Conservation (phyloP, 2,797 vertebrate genomes). For the Ctenopoma multispine region DNA sequence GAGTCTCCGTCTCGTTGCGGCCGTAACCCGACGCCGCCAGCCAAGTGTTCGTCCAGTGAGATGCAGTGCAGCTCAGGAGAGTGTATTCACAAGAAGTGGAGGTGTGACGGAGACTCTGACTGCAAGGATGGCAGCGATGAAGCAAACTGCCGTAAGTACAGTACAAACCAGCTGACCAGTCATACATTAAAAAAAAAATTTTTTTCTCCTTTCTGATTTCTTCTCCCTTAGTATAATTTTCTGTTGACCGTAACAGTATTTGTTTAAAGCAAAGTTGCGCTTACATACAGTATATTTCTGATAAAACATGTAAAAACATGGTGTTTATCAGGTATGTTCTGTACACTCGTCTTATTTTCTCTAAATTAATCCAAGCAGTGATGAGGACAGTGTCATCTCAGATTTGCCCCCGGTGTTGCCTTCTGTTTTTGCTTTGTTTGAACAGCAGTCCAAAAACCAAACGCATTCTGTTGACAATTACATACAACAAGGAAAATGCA, state of each 20-base stretch:
- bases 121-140: constrained; percentile 98
- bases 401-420: neutral
- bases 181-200: no score
- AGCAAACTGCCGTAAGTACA: constrained; percentile 93
- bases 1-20: constrained; percentile 92
- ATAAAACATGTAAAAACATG: neutral
- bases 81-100: constrained; percentile 96
- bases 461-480: no score
- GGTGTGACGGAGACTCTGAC: constrained; percentile 95
- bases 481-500: no score
- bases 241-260: neutral
- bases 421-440: neutral
- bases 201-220: no score
- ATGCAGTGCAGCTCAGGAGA: constrained; percentile 93
- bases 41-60: constrained; percentile 89
- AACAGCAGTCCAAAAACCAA: neutral
- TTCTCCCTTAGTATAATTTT: neutral
- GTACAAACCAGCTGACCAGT: constrained; percentile 64
- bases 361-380: neutral
- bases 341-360: no score
- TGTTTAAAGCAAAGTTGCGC: no score
- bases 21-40: constrained; percentile 85
- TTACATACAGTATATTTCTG: neutral
- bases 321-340: no score
- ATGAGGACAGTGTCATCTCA: neutral